Base-by-base conservation (phyloP, 2,888 invertebrate species). In the Patella depressa region DNA sequence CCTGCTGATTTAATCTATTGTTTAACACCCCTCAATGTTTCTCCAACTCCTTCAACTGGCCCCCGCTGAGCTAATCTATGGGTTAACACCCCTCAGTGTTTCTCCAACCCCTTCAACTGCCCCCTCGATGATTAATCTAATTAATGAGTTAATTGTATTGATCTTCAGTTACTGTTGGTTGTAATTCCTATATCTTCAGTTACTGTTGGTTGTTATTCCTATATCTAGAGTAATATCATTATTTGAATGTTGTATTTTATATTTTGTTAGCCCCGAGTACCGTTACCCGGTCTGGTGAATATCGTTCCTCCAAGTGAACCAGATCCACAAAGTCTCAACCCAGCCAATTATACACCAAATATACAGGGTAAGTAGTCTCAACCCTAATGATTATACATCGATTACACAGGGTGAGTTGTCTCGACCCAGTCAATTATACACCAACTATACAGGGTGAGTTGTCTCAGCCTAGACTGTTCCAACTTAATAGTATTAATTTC, bases 221-320 rank as follows among this genome's bases (percentile, higher is more conserved):
- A 0, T 9, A 17, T 12, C 19, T 54, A 17, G 12, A 55, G 15
- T 34, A 14, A 14, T 9, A 19, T n/a, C 2, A 69, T 72, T 7
- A 17, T 55, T 17, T 69, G 9, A 24, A 53, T 59, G 69, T n/a
- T 74, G 17, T 74, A 17, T 83, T 82, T 55, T 72, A 53, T 72
- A 75, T 76, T 76, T 55, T 75, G 81, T 77, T 81, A 89, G 88
- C 89, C 89, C 7, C 82, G 90, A 15, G 90, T 90, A 74, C 90
- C 90, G 45, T 87, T 89, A 69, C 89, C 89, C 76, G 90, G 90
- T 72, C 80, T 90, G 74, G 89, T 85, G 57, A 89, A 90, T 80
- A 88, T 90, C 76, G 90, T 90, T 15, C 90, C 90, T 65, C 89
- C 89, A 34, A 89, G 88, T 85, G 90, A 90, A 82, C 90, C 91